phyloP scores from a whole-genome alignment of 1,140 invertebrate species.

The Aphaenogaster rudis region DNA sequence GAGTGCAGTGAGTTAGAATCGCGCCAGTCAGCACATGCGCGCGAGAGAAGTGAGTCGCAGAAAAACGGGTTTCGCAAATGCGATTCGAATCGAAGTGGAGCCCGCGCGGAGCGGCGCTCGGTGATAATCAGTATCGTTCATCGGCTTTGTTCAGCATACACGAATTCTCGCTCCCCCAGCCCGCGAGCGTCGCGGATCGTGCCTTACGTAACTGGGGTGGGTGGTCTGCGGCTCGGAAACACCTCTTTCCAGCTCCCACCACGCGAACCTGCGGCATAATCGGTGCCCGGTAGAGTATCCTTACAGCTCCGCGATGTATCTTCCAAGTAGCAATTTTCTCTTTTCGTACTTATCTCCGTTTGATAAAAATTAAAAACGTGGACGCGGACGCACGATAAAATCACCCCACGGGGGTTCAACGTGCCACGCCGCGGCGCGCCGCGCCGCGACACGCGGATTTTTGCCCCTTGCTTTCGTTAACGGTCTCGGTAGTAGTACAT shows the following conservation, averaged over 20 bases:
- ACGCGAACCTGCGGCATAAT: constrained; percentile 18
- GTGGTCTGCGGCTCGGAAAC: constrained; percentile 78
- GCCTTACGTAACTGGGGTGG: constrained; percentile 77
- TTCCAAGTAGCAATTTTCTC: constrained; percentile 61
- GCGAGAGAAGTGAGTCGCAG: constrained; percentile 64
- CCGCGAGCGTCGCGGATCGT: constrained; percentile 58
- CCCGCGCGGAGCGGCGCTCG: constrained; percentile 41
- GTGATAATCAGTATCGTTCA: constrained; percentile 78
- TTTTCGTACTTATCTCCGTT: constrained; percentile 33
- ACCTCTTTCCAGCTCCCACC: constrained; percentile 64
- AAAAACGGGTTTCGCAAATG: constrained; percentile 79
- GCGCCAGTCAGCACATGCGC: constrained; percentile 72
- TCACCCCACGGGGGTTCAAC: constrained; percentile 11
- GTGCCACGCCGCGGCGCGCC: constrained; percentile 4
- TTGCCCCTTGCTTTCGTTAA: background rate
- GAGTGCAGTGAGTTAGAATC: constrained; percentile 68
- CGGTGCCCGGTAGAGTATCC: constrained; percentile 49
- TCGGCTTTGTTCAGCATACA: constrained; percentile 71
- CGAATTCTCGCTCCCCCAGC: constrained; percentile 46
- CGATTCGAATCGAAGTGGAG: constrained; percentile 76
- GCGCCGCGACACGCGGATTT: background rate
- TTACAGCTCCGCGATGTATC: constrained; percentile 50
- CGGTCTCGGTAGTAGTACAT: background rate
- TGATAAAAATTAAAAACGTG: constrained; percentile 64
- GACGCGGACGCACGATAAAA: constrained; percentile 33